Percentiles rank a stretch among this genome's conserved stretches.
These are phyloP conservation scores for Aurelia aurita complex sp. Pacific DNA, from an alignment of 30 jellyfish, hydroid and myxozoan species.

Conservation along the genomic window DNA sequence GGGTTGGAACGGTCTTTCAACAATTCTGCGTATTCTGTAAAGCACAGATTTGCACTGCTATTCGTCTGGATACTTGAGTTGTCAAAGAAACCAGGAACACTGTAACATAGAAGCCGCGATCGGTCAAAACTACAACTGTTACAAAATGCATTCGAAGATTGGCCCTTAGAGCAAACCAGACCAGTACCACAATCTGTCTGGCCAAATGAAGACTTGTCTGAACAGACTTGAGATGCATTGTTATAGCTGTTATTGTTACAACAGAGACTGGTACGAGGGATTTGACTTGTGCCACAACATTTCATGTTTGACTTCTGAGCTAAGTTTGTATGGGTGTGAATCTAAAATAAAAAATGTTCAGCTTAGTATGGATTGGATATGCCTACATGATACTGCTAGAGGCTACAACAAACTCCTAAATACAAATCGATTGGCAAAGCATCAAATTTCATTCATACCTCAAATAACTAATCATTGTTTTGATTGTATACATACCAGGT, in stretches of 20 bases:
- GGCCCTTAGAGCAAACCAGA: constrained; percentile 54
- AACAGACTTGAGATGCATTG: constrained; percentile 73
- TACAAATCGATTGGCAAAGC: too few relatives aligned
- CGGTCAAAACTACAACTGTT: constrained; percentile 82
- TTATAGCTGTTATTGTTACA: constrained; percentile 72
- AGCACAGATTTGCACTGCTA: constrained; percentile 52
- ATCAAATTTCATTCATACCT: too few relatives aligned
- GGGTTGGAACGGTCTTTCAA: constrained; percentile 60
- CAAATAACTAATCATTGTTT: too few relatives aligned
- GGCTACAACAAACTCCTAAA: too few relatives aligned
- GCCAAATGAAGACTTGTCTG: constrained; percentile 77
- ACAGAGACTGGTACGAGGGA: constrained; percentile 59
- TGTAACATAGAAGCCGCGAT: constrained; percentile 60
- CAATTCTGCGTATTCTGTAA: constrained; percentile 44
- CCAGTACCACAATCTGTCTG: constrained; percentile 90
- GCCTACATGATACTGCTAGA: too few relatives aligned
- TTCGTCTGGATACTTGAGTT: constrained; percentile 11
- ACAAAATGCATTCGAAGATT: constrained; percentile 70
- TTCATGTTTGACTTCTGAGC: constrained; percentile 46
- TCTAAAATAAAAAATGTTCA: constrained; percentile 31
- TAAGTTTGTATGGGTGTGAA: constrained; percentile 35
- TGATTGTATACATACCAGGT: too few relatives aligned
- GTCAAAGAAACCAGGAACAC: constrained; percentile 67
- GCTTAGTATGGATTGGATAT: too few relatives aligned
- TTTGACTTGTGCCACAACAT: constrained; percentile 92